Base-by-base conservation (phyloP, 2,888 invertebrate species). In the Drosophila seclusa region DNA sequence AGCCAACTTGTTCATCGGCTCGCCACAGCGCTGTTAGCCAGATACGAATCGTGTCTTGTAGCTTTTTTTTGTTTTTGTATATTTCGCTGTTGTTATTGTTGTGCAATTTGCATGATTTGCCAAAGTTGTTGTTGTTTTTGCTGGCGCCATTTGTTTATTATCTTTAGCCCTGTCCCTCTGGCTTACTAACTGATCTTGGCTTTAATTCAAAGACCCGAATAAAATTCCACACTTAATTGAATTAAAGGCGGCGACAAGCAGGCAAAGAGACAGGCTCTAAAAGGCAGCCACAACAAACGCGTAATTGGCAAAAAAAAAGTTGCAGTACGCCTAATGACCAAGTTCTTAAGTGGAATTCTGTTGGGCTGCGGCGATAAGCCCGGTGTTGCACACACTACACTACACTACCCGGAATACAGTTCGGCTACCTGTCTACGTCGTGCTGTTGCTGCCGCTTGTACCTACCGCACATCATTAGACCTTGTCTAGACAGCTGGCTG, bases 391-490 rank as follows among this genome's bases (percentile, higher is more conserved):
- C 78, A 78, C 81, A 78, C 81, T 38, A 8, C 7, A 55, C 52
- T 21, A 3, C 18, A n/a, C 68, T 64, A 74, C 54, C 58, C 34
- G 29, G 54, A 68, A 54, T 38, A 32, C 21, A 42, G 24, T 38
- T 60, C 27, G 54, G 61, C 58, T 76, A 52, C 76, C 53, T 68
- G 45, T 21, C 31, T 57, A 42, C 57, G 31, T 31, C 6, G 24
- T 40, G 45, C 32, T 42, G 21, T 21, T 42, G 40, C 58, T 36
- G n/a, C 4, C 21, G 34, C 68, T 5, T 27, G 45, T 87, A 89
- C 89, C 87, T 85, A 87, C 87, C 87, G 82, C 89, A 83, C 72
- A 87, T 87, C 82, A 79, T 89, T 89, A 87, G 83, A 73, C 74
- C 59, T 58, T 67, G 85, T 86, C 85, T 86, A 86, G 85, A 86